These are phyloP conservation scores for Lacerta agilis DNA, from an alignment of 2,797 vertebrate species.

Conservation along the genomic window DNA sequence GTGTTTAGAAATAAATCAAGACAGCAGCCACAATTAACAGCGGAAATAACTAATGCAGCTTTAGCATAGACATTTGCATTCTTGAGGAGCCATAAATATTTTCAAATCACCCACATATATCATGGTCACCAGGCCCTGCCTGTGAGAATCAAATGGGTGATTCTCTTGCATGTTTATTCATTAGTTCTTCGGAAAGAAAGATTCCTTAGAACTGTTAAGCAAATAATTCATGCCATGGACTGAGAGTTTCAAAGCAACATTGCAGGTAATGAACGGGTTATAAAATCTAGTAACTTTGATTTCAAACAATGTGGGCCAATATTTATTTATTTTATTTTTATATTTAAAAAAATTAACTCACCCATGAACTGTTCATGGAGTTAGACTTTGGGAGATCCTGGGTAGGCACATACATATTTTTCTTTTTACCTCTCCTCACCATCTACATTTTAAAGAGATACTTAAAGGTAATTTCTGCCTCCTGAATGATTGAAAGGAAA, in stretches of 20 bases:
- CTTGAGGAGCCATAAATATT: slow-evolving; percentile 49
- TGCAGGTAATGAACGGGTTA: slow-evolving; percentile 35
- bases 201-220: slow-evolving; percentile 49
- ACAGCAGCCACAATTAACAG: slow-evolving; percentile 42
- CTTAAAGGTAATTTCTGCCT: too few species aligned
- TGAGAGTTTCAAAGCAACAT: slow-evolving; percentile 38
- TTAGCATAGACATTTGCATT: slow-evolving; percentile 57
- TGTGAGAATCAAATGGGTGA: slow-evolving; percentile 37
- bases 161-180: slow-evolving; percentile 37
- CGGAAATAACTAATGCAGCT: slow-evolving; percentile 52
- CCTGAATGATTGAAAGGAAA: too few species aligned
- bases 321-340: background rate
- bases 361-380: too few species aligned
- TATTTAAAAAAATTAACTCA: too few species aligned
- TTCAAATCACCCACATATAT: slow-evolving; percentile 47
- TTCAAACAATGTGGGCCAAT: background rate
- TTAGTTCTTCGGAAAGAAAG: slow-evolving; percentile 46
- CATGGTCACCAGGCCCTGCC: slow-evolving; percentile 40
- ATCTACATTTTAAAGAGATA: too few species aligned
- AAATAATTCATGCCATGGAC: slow-evolving; percentile 49
- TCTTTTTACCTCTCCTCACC: too few species aligned
- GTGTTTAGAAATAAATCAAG: slow-evolving; percentile 57
- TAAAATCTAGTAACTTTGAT: background rate
- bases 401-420: too few species aligned
- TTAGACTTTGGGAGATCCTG: too few species aligned